Conservation (phyloP, 2,888 invertebrate genomes). For the Schrankia costaestrigalis region DNA sequence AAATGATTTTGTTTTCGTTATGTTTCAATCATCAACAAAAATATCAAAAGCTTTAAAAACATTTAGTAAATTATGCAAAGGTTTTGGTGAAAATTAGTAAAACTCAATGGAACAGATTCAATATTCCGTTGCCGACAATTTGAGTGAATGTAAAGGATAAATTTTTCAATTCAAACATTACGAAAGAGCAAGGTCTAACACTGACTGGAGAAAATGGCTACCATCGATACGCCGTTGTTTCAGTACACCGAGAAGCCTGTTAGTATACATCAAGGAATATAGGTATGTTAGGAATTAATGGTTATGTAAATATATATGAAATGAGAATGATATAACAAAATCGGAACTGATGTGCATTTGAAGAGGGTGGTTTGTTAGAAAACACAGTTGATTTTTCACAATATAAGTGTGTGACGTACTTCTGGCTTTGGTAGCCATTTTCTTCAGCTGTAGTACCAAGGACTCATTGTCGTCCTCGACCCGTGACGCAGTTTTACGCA, state of each 20-base stretch:
- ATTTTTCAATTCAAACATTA: slow-evolving; percentile 35
- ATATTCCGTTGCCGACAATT: slow-evolving; percentile 17
- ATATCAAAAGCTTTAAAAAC: slow-evolving; percentile 16
- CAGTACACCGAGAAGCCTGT: slow-evolving; percentile 55
- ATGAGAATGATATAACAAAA: slow-evolving; percentile 41
- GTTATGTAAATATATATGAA: slow-evolving; percentile 32
- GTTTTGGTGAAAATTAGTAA: slow-evolving; percentile 28
- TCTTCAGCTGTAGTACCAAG: slow-evolving; percentile 96
- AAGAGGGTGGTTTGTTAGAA: slow-evolving; percentile 44
- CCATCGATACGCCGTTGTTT: slow-evolving; percentile 62
- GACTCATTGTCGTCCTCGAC: slow-evolving; percentile 99
- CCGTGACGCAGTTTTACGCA: slow-evolving; percentile 93
- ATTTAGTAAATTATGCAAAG: slow-evolving; percentile 23
- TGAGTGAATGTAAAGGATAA: slow-evolving; percentile 21
- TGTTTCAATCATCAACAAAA: slow-evolving; percentile 4
- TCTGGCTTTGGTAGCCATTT: slow-evolving; percentile 94
- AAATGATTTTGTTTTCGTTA: slow-evolving; percentile 24
- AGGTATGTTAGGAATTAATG: slow-evolving; percentile 27
- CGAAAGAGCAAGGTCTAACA: slow-evolving; percentile 36
- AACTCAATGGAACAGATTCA: slow-evolving; percentile 30
- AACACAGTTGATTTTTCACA: slow-evolving; percentile 60
- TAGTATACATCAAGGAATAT: slow-evolving; percentile 52
- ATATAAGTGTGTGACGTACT: slow-evolving; percentile 82
- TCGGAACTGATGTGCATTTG: slow-evolving; percentile 29
- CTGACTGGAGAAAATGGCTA: slow-evolving; percentile 79